A percentile compares a stretch with the other conserved stretches of the same genome.
Conservation (phyloP, 2,113 vertebrate genomes). For the Brevimyrus niger region DNA sequence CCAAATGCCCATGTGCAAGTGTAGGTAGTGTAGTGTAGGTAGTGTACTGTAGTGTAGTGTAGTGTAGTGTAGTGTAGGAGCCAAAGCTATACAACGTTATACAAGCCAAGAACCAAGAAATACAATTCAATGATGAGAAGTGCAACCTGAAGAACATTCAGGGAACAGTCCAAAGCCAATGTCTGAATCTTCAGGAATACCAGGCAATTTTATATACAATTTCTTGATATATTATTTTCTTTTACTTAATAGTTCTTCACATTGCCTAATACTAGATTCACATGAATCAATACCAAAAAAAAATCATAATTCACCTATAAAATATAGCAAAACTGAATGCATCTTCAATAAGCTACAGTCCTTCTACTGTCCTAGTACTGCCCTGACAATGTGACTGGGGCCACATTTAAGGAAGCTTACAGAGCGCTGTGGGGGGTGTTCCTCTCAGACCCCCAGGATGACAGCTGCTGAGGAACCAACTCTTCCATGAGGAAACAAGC, state of each 20-base stretch:
- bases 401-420: not conserved
- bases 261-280: not conserved
- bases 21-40: not conserved
- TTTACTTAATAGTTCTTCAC: not conserved
- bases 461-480: constrained; percentile 41
- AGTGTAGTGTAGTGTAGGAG: not conserved
- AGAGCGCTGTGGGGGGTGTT: constrained; percentile 25
- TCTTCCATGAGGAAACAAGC: constrained; percentile 38
- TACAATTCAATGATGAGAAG: not conserved
- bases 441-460: constrained; percentile 35
- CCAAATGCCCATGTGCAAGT: not conserved
- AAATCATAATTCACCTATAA: not conserved
- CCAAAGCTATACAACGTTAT: not conserved
- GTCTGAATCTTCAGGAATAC: not conserved
- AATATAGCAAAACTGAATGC: not conserved
- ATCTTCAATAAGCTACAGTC: not conserved
- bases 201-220: not conserved
- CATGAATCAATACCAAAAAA: not conserved
- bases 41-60: not conserved
- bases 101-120: not conserved
- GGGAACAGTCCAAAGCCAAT: not conserved
- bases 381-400: not conserved
- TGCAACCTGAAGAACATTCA: not conserved
- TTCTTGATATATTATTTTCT: not conserved
- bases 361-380: not conserved